Percentiles rank a stretch among this genome's conserved stretches.
Conservation (phyloP, 2,797 vertebrate genomes). For the Periparus ater region DNA sequence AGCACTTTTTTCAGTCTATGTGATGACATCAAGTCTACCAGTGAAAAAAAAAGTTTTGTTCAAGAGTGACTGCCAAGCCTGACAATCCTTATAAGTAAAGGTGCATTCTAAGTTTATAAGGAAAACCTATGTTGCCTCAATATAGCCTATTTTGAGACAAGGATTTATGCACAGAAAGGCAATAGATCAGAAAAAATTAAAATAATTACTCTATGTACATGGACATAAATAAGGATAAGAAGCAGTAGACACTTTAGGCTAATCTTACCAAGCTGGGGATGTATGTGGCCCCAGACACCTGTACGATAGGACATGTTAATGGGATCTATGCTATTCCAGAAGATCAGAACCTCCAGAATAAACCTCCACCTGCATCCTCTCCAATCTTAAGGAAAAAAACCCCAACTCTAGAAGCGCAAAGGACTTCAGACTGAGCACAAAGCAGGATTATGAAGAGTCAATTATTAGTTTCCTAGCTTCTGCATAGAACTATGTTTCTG, state of each 20-base stretch:
- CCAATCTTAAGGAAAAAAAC: background rate
- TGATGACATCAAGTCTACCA: background rate
- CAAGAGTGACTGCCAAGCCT: constrained; percentile 28
- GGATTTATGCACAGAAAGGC: background rate
- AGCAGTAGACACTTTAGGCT: background rate
- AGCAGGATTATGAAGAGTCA: background rate
- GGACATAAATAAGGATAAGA: background rate
- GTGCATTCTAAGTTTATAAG: constrained; percentile 28
- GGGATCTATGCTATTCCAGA: background rate
- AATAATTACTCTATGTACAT: background rate
- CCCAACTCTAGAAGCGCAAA: background rate
- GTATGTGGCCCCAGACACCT: background rate
- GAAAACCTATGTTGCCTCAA: constrained; percentile 16
- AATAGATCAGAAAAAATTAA: background rate
- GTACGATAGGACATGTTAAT: background rate
- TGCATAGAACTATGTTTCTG: background rate
- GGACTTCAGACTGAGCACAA: background rate
- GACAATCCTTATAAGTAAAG: background rate
- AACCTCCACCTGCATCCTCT: background rate
- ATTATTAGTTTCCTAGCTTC: background rate
- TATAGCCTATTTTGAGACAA: constrained; percentile 26
- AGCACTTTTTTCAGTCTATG: constrained; percentile 25
- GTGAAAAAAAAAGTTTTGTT: constrained; percentile 42
- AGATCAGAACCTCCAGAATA: background rate
- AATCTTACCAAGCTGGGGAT: background rate